A percentile compares a stretch with the other conserved stretches of the same genome.
Evolutionary conservation across 2,797 vertebrate genomes (phyloP).

Genomic region (Rhinatrema bivittatum): DNA sequence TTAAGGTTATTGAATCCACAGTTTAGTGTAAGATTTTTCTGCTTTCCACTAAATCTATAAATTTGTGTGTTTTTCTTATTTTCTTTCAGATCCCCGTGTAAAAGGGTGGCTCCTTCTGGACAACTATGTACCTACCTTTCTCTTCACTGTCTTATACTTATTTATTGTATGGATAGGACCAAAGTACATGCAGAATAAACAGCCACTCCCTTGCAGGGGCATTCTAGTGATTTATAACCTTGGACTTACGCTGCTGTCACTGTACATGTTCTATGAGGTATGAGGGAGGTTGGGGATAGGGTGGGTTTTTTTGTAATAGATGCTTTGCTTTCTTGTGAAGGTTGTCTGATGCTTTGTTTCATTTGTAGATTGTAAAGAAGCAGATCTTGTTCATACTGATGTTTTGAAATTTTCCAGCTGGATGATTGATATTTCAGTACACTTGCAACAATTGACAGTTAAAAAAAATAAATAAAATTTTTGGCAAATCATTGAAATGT

Average conservation of each 20-base stretch:
- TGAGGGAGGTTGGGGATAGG: constrained; percentile 20
- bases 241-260: constrained; percentile 80
- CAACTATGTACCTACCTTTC: constrained; percentile 80
- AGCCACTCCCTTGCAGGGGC: constrained; percentile 73
- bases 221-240: constrained; percentile 87
- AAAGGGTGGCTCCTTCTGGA: constrained; percentile 88
- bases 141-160: constrained; percentile 80
- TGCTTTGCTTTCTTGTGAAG: constrained; percentile 13
- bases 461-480: too few relatives aligned
- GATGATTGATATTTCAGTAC: too few relatives aligned
- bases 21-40: too few relatives aligned
- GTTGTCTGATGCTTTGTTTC: constrained; percentile 30
- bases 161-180: constrained; percentile 89
- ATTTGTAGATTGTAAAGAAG: neutral
- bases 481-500: too few relatives aligned
- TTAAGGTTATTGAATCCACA: too few relatives aligned
- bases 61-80: too few relatives aligned
- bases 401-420: neutral
- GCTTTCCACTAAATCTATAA: neutral
- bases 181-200: constrained; percentile 83
- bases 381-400: fast-evolving
- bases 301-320: too few relatives aligned
- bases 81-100: constrained; percentile 81
- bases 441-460: too few relatives aligned
- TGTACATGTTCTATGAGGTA: constrained; percentile 97